Evolutionary conservation across 2,888 invertebrate species (phyloP), one percentile per base, ranked within the genome.

Genomic region (Lasius fuliginosus): DNA sequence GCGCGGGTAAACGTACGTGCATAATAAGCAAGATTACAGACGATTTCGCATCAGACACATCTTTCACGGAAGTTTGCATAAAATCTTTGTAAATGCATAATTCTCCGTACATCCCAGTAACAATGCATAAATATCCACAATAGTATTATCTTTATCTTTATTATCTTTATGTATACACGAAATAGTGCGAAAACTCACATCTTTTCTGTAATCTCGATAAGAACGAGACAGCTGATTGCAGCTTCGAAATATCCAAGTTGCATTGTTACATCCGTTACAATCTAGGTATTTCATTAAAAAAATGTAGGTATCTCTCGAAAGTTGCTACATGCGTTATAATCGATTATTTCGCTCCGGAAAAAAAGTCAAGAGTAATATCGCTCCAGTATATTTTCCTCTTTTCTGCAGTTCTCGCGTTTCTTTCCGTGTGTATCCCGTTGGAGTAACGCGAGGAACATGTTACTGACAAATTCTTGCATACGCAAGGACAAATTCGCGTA

Each of bases 11-110:
- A 77, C 65, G 11, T 40, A 56, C 23, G 56, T 30, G 30, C 33
- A 60, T 58, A 23, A 79, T 68, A 69, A 42, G 23, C 58, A 18
- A 69, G 77, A 69, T 79, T 68, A 79, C 33, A 30, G 58, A 46
- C 68, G 56, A 68, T 42, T 53, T 77, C 23, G 30, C 67, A n/a
- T 58, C 33, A 18, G 58, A 79, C 42, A 58, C 23, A 11, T 79
- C 58, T 79, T 79, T 9, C 18, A 18, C 49, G 68, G 5, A 58
- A 79, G 42, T 15, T 15, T 56, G 42, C 40, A 56, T 40, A 6
- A 49, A 30, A n/a, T 56, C 33, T 42, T 23, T 23, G 58, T 58
- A 58, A n/a, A 56, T 56, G 12, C 11, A 23, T 58, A 69, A 58
- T 79, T 69, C 30, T 33, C n/a, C 42, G 15, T 58, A 67, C 56